These are phyloP conservation scores for Sapajus apella DNA, from an alignment of 2,113 vertebrate species.

Conservation along the genomic window DNA sequence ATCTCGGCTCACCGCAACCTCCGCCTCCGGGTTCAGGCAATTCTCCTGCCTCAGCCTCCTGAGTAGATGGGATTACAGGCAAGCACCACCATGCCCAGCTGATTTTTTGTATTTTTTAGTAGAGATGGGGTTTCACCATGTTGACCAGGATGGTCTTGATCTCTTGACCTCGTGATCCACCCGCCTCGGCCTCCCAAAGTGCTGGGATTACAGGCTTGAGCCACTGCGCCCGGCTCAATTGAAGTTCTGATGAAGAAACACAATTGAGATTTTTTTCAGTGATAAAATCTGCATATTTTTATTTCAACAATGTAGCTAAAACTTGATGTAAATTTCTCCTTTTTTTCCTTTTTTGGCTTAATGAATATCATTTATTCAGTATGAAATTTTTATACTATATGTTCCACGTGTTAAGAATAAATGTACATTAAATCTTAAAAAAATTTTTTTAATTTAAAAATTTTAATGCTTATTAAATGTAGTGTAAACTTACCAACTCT, in stretches of 20 bases:
- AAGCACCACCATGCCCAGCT: no score
- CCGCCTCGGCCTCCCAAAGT: no score
- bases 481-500: neutral
- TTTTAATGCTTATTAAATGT: neutral
- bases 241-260: conserved; percentile 99
- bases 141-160: no score
- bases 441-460: no score
- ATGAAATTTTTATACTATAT: conserved; percentile 99
- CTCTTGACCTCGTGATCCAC: no score
- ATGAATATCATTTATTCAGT: conserved; percentile 99
- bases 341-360: conserved; percentile 99
- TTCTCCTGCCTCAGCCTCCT: no score
- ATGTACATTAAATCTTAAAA: conserved; percentile 99
- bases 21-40: no score
- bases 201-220: no score
- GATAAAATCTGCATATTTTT: conserved; percentile 99
- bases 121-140: no score
- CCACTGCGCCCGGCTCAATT: conserved; percentile 78
- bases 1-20: no score
- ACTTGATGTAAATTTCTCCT: conserved; percentile 99
- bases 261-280: conserved; percentile 97
- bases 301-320: conserved; percentile 99
- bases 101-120: no score
- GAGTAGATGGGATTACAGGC: no score
- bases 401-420: conserved; percentile 99